Evolutionary conservation across 2,888 invertebrate species (phyloP).

Genomic region (Salpingus planirostris): DNA sequence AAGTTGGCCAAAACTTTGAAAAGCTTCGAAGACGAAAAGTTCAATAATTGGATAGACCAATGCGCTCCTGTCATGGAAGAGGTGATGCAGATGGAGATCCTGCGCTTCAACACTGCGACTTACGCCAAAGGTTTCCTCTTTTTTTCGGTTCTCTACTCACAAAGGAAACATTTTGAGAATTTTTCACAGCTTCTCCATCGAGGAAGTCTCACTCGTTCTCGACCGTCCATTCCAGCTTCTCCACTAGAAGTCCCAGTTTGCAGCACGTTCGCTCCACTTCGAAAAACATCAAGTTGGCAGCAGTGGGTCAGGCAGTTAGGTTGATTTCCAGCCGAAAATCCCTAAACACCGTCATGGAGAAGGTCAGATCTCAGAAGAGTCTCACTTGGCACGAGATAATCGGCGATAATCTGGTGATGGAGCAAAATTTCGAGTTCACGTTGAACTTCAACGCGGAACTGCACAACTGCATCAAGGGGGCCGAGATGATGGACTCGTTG

Average conservation of each 20-base stretch:
- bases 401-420: slow-evolving; percentile 56
- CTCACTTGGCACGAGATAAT: slow-evolving; percentile 63
- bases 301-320: slow-evolving; percentile 7
- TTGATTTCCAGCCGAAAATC: slow-evolving; percentile 15
- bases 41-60: slow-evolving; percentile 58
- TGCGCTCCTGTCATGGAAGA: slow-evolving; percentile 56
- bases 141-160: too few relatives aligned
- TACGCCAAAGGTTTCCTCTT: too few relatives aligned
- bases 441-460: slow-evolving; percentile 58
- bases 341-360: slow-evolving; percentile 25
- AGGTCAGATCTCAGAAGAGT: slow-evolving; percentile 27
- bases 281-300: slow-evolving; percentile 5
- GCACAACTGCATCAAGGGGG: slow-evolving; percentile 61
- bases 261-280: slow-evolving; percentile 4
- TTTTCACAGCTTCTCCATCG: too few relatives aligned
- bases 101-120: slow-evolving; percentile 44
- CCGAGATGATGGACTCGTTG: slow-evolving; percentile 64
- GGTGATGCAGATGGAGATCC: slow-evolving; percentile 59
- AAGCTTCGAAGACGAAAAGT: slow-evolving; percentile 64
- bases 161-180: too few relatives aligned
- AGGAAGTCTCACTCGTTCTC: too few relatives aligned
- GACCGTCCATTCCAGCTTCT: too few relatives aligned
- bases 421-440: slow-evolving; percentile 56
- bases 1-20: slow-evolving; percentile 66
- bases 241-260: too few relatives aligned